A percentile compares a stretch with the other conserved stretches of the same genome.
These are phyloP conservation scores for Oxyura jamaicensis DNA, from an alignment of 2,113 vertebrate species.

Conservation along the genomic window DNA sequence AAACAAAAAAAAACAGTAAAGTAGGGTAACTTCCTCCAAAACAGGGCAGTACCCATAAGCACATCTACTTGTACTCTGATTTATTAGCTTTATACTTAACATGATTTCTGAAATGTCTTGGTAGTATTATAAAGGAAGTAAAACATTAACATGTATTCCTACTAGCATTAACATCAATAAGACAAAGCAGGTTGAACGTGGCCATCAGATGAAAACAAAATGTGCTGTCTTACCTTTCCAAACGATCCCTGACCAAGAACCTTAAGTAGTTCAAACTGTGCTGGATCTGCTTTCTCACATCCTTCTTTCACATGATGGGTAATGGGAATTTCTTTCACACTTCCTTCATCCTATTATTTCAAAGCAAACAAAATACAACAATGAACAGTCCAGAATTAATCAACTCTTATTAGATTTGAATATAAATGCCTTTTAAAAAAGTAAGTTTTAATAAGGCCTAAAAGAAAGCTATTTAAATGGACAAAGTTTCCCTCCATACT, in stretches of 20 bases:
- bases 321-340: constrained; percentile 94
- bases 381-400: not conserved
- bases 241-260: constrained; percentile 98
- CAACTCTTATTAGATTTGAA: not conserved
- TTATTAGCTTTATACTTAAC: not conserved
- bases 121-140: not conserved
- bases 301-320: constrained; percentile 97
- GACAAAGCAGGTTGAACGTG: not conserved
- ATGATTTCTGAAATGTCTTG: too few species aligned
- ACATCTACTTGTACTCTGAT: not conserved
- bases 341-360: constrained; percentile 86
- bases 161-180: not conserved
- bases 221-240: constrained; percentile 86
- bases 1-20: not conserved
- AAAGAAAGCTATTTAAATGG: not conserved
- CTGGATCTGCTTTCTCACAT: constrained; percentile 95
- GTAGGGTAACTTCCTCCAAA: not conserved
- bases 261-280: constrained; percentile 96
- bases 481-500: not conserved
- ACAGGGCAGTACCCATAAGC: not conserved
- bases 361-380: constrained; percentile 37
- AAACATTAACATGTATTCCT: not conserved
- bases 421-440: not conserved
- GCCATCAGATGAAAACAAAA: not conserved
- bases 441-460: not conserved